Base-by-base conservation (phyloP, 2,888 invertebrate genomes). In the Drosophila sordidapex region DNA sequence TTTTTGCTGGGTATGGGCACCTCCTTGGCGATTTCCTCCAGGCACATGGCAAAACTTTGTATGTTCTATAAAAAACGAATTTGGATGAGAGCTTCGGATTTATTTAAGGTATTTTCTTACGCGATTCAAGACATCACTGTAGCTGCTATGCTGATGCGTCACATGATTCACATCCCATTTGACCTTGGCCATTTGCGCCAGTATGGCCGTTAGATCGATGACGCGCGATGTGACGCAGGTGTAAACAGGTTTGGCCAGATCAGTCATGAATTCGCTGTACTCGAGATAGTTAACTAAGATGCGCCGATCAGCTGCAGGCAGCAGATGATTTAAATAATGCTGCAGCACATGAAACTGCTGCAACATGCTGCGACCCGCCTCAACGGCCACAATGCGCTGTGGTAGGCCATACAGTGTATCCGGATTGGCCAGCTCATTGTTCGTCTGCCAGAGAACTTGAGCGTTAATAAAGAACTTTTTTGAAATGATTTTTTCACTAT, bases 151-250 rank as follows among this genome's bases (percentile, higher is more conserved):
- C 87, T 99, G 97, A 1, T 97, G 98, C 93, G 97, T 98, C 0
- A 99, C 98, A 87, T 97, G 98, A 94, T 97, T 98, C 70, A 99
- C 95, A 93, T 98, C 95, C 99, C 99, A 99, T 92, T 97, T 97
- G 0, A 99, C 98, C 93, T 96, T 96, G 63, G 97, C 96, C 96
- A 99, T 99, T n/a, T 96, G 95, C 71, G 95, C 94, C 11, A 99
- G 93, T 36, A 97, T 95, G 21, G 95, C 94, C 46, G 96, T 95
- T 8, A 96, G 95, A 91, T 98, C 97, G 10, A 99, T 95, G 1
- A 96, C 95, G 89, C 96, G 96, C 0, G 96, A 96, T 0, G 97
- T 96, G 0, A 98, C 97, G 70, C 96, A 95, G 94, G 97, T 97
- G 90, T 98, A 99, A 13, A 98, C 95, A 0, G 98, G 98, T 83